Conservation (phyloP, 2,888 invertebrate genomes). For the Rhimphoctona megacephalus region DNA sequence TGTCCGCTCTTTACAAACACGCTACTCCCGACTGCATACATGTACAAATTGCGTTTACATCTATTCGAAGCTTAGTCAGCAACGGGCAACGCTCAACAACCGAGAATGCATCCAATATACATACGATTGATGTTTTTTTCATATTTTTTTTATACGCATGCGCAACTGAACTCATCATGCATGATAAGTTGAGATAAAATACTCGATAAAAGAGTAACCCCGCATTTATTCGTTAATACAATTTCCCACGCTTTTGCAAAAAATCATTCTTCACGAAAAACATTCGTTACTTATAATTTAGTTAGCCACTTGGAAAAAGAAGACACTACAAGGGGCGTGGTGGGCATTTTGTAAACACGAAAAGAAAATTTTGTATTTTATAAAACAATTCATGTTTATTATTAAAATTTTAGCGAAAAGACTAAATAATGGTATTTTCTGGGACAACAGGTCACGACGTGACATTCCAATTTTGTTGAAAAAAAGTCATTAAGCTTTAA, state of each 20-base stretch:
- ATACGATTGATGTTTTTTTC: not conserved
- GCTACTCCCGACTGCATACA: conserved; percentile 14
- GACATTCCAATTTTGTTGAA: no score
- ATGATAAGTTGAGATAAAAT: not conserved
- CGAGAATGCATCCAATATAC: conserved; percentile 25
- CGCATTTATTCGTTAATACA: not conserved
- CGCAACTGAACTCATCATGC: not conserved
- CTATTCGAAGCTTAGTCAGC: conserved; percentile 46
- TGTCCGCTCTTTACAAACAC: conserved; percentile 28
- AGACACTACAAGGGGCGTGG: not conserved
- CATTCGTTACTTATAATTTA: not conserved
- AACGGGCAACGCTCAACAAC: conserved; percentile 9
- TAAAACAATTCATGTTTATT: no score
- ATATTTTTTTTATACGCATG: not conserved
- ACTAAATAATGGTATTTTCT: no score
- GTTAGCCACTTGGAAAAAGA: not conserved
- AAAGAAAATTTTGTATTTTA: no score
- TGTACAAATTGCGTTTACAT: conserved; percentile 30
- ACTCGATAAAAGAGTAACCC: not conserved
- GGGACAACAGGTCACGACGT: no score
- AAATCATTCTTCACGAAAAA: not conserved
- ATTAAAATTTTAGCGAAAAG: no score
- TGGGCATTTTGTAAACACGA: not conserved
- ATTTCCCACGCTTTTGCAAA: not conserved
- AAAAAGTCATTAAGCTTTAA: no score